Base-by-base conservation (phyloP, 2,113 vertebrate genomes). In the Cyanoramphus novaezelandiae region DNA sequence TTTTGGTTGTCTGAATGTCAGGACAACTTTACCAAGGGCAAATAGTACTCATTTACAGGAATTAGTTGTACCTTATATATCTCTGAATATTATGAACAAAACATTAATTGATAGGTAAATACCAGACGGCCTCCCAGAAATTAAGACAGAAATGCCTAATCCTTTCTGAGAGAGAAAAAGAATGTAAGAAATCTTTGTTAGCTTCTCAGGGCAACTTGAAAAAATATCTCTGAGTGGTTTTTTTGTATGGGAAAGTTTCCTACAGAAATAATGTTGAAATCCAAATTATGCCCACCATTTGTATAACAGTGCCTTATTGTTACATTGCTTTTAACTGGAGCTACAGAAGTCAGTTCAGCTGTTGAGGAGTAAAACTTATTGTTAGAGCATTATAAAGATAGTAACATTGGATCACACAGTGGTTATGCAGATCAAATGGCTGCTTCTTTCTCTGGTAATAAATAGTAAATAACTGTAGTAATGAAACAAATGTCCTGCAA, bases 311-410 rank as follows among this genome's bases (percentile, higher is more conserved):
- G 63, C 49, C 80, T 91, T 88, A 53, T 29, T 55, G 83, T n/a
- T 83, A 47, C 52, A 28, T 43, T n/a, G 33, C n/a, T 79, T 71
- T 92, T 75, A 44, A 64, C 31, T 43, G 57, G 52, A 89, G 57
- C 79, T 91, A 70, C 85, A 79, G 79, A 55, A 92, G 46, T 43
- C 35, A 90, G 63, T 90, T 92, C 25, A 92, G 64, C 67, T 82
- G 50, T 83, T 84, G 46, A 82, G 59, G 63, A 75, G 84, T 92
- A 88, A 89, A 94, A 63, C 65, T 75, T 82, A 78, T 72, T 95
- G 83, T 93, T 85, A 87, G 74, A 71, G 69, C 29, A 5, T 50
- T 70, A 25, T 52, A 79, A 93, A 90, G 63, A 90, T 50, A 74
- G 86, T 74, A 89, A 75, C 60, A 17, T 12, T 62, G 84, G 50